Base-by-base conservation (phyloP, 2,113 vertebrate species). In the Stercorarius parasiticus region DNA sequence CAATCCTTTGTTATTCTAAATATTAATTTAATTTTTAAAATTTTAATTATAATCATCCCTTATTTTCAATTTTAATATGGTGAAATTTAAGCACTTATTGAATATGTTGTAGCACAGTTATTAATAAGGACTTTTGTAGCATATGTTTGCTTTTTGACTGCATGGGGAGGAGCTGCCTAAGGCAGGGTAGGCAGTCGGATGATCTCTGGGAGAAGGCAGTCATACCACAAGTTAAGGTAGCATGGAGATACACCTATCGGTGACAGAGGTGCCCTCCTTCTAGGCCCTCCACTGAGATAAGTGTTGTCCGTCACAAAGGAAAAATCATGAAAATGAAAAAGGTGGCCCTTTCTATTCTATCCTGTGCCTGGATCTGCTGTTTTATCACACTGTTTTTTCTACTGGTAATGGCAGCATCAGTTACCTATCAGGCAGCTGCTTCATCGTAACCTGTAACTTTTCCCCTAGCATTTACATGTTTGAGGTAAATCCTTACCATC, bases 191-290 rank as follows among this genome's bases (percentile, higher is more conserved):
- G 76, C 61, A 53, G 69, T 5, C 21, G 47, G 50, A 12, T 40
- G 42, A 15, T 23, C 27, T 30, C 36, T 45, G 14, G 55, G 36
- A 81, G 47, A 43, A 55, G 49, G 9, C 16, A 42, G 26, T 29
- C 26, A 11, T 8, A 56, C 15, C 38, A 42, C 9, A 5, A 15
- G 49, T 30, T 43, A 50, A 22, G 55, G 36, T 8, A 64, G 55
- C 38, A 21, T 9, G 38, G 40, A 73, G 26, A 27, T 6, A n/a
- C 8, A 27, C 12, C 30, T 1, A 0, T 4, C 53, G 26, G n/a
- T 40, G 66, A 49, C 38, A 12, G 17, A 43, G 59, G 32, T 0
- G 2, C 40, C 61, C 7, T 69, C 36, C 52, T 47, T 56, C 81
- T 56, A 11, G 36, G 32, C 56, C 45, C 45, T 70, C n/a, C 65